phyloP scores from a whole-genome alignment of 2,888 invertebrate species.

The Patella pellucida region DNA sequence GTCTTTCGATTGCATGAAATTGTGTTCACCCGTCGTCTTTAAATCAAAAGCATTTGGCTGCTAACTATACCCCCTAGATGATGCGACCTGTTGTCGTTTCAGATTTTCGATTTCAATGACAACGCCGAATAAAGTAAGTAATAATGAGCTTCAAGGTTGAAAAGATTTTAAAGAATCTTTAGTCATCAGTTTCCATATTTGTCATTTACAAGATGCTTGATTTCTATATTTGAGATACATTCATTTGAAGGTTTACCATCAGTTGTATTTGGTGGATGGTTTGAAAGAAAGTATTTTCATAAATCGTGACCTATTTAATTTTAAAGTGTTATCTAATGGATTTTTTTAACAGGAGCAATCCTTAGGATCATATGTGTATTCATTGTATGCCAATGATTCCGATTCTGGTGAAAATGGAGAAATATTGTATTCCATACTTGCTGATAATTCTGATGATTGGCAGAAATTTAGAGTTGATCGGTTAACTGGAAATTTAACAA shows the following conservation, averaged over 20 bases:
- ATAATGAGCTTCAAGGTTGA: background rate
- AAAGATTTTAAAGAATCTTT: background rate
- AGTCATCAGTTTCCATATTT: too few species aligned
- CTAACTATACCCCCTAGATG: too few species aligned
- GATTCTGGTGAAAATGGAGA: slow-evolving; percentile 90
- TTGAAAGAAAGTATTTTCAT: too few species aligned
- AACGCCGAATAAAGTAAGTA: background rate
- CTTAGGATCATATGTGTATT: slow-evolving; percentile 41
- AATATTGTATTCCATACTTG: slow-evolving; percentile 83
- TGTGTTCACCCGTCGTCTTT: too few species aligned
- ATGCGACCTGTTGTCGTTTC: background rate
- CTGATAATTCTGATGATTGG: slow-evolving; percentile 76
- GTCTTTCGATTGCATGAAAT: too few species aligned
- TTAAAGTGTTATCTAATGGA: background rate
- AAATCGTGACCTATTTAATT: too few species aligned
- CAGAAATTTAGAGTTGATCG: slow-evolving; percentile 86
- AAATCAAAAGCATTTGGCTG: too few species aligned
- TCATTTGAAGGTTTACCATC: too few species aligned
- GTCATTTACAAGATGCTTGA: too few species aligned
- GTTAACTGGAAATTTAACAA: slow-evolving; percentile 81
- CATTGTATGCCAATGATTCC: slow-evolving; percentile 82
- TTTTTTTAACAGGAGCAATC: slow-evolving; percentile 46
- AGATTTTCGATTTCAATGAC: background rate
- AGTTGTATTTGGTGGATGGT: too few species aligned
- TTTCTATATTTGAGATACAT: too few species aligned